phyloP scores from a whole-genome alignment of 2,797 vertebrate genomes.

The Echiichthys vipera region DNA sequence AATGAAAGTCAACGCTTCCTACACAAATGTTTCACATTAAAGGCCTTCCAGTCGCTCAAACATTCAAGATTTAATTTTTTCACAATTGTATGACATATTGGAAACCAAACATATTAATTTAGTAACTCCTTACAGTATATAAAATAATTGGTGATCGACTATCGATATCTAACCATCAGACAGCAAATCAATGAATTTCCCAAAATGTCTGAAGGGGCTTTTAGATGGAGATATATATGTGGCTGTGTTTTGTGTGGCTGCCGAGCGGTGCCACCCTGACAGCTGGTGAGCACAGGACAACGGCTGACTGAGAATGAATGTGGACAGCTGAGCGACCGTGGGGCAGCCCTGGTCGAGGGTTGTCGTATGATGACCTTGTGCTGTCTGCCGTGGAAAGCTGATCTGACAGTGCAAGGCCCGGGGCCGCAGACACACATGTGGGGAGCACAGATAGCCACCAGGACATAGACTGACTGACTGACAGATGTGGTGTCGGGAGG shows the following conservation, averaged over 20 bases:
- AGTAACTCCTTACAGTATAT: too few relatives aligned
- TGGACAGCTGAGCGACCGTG: constrained; percentile 66
- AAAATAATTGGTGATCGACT: too few relatives aligned
- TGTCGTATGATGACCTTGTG: constrained; percentile 74
- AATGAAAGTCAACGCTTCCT: too few relatives aligned
- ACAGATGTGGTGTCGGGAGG: constrained; percentile 24
- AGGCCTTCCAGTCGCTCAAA: too few relatives aligned
- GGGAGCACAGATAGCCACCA: constrained; percentile 43
- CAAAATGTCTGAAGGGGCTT: constrained; percentile 21
- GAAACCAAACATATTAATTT: background rate
- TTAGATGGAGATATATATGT: constrained; percentile 4
- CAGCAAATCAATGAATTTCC: constrained; percentile 5
- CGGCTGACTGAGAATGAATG: constrained; percentile 64
- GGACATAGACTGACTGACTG: constrained; percentile 34
- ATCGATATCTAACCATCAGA: background rate
- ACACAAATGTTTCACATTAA: too few relatives aligned
- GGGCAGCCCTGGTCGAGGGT: constrained; percentile 57
- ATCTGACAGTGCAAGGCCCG: constrained; percentile 71
- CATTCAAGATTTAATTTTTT: background rate
- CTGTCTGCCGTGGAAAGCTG: constrained; percentile 68
- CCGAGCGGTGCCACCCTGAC: constrained; percentile 24
- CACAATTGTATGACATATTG: background rate
- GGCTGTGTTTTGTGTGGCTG: constrained; percentile 14
- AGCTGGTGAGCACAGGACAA: constrained; percentile 37
- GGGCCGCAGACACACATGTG: constrained; percentile 51